Percentiles rank a stretch among this genome's conserved stretches.
These are phyloP conservation scores for Lepidostoma basale DNA, from an alignment of 1,140 invertebrate genomes.

Conservation along the genomic window DNA sequence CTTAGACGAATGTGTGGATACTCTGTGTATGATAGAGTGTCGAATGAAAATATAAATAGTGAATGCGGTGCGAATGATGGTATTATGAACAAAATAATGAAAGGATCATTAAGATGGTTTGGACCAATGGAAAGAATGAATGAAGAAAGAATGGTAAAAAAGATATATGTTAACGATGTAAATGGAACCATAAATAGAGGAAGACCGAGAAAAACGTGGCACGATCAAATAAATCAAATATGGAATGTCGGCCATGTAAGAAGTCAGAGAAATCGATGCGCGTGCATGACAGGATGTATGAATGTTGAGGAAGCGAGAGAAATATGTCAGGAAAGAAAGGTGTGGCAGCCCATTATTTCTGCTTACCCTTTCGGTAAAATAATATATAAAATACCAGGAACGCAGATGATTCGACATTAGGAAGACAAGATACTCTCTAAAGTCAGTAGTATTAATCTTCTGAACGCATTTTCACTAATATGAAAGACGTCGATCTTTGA, in stretches of 20 bases:
- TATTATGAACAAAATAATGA: too few species aligned
- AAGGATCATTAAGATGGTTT: too few species aligned
- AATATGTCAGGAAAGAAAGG: background rate
- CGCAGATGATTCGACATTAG: background rate
- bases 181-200: too few species aligned
- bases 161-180: too few species aligned
- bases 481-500: background rate
- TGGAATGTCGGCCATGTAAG: background rate
- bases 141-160: too few species aligned
- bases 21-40: too few species aligned
- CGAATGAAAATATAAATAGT: too few species aligned
- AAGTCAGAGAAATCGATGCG: background rate
- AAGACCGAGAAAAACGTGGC: too few species aligned
- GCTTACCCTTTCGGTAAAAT: background rate
- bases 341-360: background rate
- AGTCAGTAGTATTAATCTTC: background rate
- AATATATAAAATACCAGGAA: background rate
- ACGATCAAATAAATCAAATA: background rate
- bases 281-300: background rate
- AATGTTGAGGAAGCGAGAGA: background rate
- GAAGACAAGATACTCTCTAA: background rate
- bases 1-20: too few species aligned
- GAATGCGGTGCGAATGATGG: too few species aligned
- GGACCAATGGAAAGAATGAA: too few species aligned
- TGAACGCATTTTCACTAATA: background rate